Percentiles rank a stretch among this genome's conserved stretches.
Conservation (phyloP, 2,113 vertebrate species). For the Sturnira hondurensis region DNA sequence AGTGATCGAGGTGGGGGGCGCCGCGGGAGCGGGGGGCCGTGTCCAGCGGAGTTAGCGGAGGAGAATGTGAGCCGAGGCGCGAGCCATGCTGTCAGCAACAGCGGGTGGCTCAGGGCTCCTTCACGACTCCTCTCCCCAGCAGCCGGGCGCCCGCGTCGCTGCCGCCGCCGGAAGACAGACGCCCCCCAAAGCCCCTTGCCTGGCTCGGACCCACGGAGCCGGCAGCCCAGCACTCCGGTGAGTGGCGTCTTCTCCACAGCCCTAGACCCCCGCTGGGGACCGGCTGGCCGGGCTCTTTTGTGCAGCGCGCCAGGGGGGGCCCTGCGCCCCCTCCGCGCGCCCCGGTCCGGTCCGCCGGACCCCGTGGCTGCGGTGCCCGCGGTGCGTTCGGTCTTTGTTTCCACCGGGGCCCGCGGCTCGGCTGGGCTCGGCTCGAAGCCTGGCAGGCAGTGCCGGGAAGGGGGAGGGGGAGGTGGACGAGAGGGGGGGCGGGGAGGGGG, state of each 20-base stretch:
- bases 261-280: conserved; percentile 70
- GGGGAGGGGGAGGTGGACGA: conserved; percentile 67
- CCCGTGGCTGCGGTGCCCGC: conserved; percentile 88
- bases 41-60: conserved; percentile 79
- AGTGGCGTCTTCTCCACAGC: conserved; percentile 67
- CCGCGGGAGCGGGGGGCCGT: conserved; percentile 77
- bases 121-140: conserved; percentile 78
- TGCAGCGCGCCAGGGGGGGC: conserved; percentile 54
- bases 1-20: conserved; percentile 76
- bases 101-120: conserved; percentile 83
- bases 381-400: conserved; percentile 84
- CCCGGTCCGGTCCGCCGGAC: conserved; percentile 89
- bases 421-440: conserved; percentile 76
- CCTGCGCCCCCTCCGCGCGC: conserved; percentile 41
- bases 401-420: conserved; percentile 75
- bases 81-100: conserved; percentile 85
- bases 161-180: conserved; percentile 70
- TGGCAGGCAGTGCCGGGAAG: conserved; percentile 68
- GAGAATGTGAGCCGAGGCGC: conserved; percentile 84
- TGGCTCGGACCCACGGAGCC: conserved; percentile 70
- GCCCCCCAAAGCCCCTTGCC: conserved; percentile 63
- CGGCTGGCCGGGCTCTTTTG: conserved; percentile 76
- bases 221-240: conserved; percentile 69
- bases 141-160: conserved; percentile 72
- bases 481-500: conserved; percentile 55